phyloP scores from a whole-genome alignment of 2,113 vertebrate species.

The Stictonetta naevosa region DNA sequence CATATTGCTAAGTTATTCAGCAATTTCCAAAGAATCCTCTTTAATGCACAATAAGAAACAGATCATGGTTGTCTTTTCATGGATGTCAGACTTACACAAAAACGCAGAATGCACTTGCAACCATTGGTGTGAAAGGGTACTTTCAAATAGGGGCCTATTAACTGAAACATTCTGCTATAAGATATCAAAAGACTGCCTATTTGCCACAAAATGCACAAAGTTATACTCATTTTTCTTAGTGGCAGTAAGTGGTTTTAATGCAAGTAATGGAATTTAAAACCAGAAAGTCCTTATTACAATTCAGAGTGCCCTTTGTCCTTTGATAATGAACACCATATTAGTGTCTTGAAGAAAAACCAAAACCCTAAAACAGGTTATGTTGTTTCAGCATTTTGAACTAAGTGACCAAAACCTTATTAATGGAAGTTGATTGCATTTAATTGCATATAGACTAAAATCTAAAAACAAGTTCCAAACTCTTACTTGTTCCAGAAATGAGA shows the following conservation, averaged over 20 bases:
- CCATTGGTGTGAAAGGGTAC: slow-evolving; percentile 51
- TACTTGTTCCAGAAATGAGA: neutral
- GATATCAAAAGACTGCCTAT: slow-evolving; percentile 61
- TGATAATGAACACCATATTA: slow-evolving; percentile 64
- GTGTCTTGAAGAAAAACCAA: slow-evolving; percentile 44
- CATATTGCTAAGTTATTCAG: slow-evolving; percentile 63
- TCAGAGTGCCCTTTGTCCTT: slow-evolving; percentile 54
- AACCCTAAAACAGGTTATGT: slow-evolving; percentile 46
- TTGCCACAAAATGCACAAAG: slow-evolving; percentile 56
- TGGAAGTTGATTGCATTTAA: slow-evolving; percentile 5
- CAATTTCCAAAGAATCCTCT: slow-evolving; percentile 57
- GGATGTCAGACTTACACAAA: slow-evolving; percentile 65
- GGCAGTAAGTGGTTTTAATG: slow-evolving; percentile 69
- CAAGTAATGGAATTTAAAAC: slow-evolving; percentile 64
- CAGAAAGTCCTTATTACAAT: slow-evolving; percentile 66
- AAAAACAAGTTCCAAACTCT: neutral
- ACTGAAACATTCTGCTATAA: slow-evolving; percentile 63
- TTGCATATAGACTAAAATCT: neutral
- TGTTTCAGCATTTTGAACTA: slow-evolving; percentile 47
- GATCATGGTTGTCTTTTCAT: slow-evolving; percentile 51
- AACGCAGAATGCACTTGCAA: slow-evolving; percentile 26
- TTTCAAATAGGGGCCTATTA: slow-evolving; percentile 57
- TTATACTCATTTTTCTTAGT: slow-evolving; percentile 55
- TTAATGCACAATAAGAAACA: slow-evolving; percentile 74
- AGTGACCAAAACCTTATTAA: slow-evolving; percentile 20